Evolutionary conservation across 2,113 vertebrate species (phyloP).

Genomic region (zebrafish (Danio rerio)): GRCz12tu NC_133199.1:25078001-25078500

Average conservation of each 20-base stretch:
- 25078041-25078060: constrained; percentile 19
- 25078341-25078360: constrained; percentile 39
- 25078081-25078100: constrained; percentile 20
- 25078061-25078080: constrained; percentile 26
- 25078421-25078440: constrained; percentile 34
- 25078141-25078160: constrained; percentile 42
- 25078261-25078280: constrained; percentile 52
- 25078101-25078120: constrained; percentile 21
- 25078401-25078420: constrained; percentile 57
- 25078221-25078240: constrained; percentile 10
- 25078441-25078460: constrained; percentile 53
- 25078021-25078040: constrained; percentile 29
- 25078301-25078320: constrained; percentile 17
- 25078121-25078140: constrained; percentile 44
- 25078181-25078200: constrained; percentile 2
- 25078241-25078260: constrained; percentile 29
- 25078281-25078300: constrained; percentile 14
- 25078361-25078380: constrained; percentile 47
- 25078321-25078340: constrained; percentile 25
- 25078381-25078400: constrained; percentile 49
- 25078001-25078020: constrained; percentile 19
- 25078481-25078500: constrained; percentile 43
- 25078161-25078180: constrained; percentile 29
- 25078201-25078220: constrained; percentile 27
- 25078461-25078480: constrained; percentile 51